Evolutionary conservation across 2,797 vertebrate genomes (phyloP), one percentile per base, ranked within the genome.

Genomic region (Sebastes kiyomatsui): DNA sequence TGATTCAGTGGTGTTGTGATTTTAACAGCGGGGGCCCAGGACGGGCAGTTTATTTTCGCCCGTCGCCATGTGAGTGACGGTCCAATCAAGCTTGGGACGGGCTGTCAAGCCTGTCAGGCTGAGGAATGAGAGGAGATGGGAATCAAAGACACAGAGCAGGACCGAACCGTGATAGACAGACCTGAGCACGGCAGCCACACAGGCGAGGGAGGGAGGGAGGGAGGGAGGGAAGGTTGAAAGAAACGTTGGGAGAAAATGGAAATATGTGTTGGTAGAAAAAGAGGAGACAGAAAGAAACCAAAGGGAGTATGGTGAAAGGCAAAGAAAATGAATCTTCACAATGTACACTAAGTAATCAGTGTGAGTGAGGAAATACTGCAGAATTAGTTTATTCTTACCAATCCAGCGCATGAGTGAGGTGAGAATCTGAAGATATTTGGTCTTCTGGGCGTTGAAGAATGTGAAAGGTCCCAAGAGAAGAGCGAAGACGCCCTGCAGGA

Each of bases 371-470:
- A n/a, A 49, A 12, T 9, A 16, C 1, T 32, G 33, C 2, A 30
- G 5, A 4, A 32, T 22, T 22, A 13, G 25, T 11, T 59, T 20
- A 23, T 59, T 95, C 98, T 99, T 95, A 99, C 98, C 98, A 9
- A 99, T 95, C 98, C 98, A 99, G 80, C 98, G 96, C 98, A 99
- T 98, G 56, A 99, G 88, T 0, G 98, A 99, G 0, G 98, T 99
- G 90, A 99, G 91, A 79, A 99, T 97, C 92, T 99, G 98, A 16
- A 99, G 97, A 77, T 99, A 99, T 88, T 99, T 99, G 67, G 98
- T 99, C 95, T 99, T 99, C 96, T 99, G 98, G 49, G 98, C 97
- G 2, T 95, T 98, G 89, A 99, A 99, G 94, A 99, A 99, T 71
- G 97, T 97, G 91, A 99, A 99, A 0, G 98, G 98, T 16, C 98